Base-by-base conservation (phyloP, 2,797 vertebrate species). In the Synanceia verrucosa region DNA sequence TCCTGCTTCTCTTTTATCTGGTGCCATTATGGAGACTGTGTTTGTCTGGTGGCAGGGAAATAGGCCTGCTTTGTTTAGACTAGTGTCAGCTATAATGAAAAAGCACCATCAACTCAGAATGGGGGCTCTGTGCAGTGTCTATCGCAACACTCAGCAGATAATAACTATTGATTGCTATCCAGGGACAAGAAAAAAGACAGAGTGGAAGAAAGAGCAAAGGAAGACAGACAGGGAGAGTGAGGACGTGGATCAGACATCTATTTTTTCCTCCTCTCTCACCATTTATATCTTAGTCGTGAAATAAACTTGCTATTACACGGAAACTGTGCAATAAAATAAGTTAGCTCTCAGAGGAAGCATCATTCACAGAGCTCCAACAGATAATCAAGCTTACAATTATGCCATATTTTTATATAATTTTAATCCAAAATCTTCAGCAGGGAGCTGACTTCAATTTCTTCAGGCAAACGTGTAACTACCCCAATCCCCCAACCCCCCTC, bases 71-170 rank as follows among this genome's bases (percentile, higher is more conserved):
- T 93, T 94, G 92, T 94, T 94, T 93, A 92, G 91, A 88, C 92
- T 91, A 86, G 92, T 93, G 92, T 94, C 93, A 92, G 90, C 90
- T 81, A 86, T 93, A 94, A 94, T 93, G 91, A 94, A 94, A 94
- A 94, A 92, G 92, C 93, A 91, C 88, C 89, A 92, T 93, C 91
- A 91, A 91, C 87, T 86, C 84, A 79, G 86, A 91, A 88, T 85
- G 78, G 86, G 75, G 87, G 81, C 84, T 89, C 75, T 70, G 81
- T 87, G 75, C 82, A 63, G 88, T 77, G 75, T 81, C 87, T 87
- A 87, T 91, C 70, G 78, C 76, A 67, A 89, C 88, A 86, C 88
- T 89, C 87, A 68, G 87, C 85, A 90, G 89, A 91, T 93, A 91
- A 93, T 93, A 93, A 93, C 90, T 92, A 94, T 94, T 90, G 93